phyloP scores from a whole-genome alignment of 2,113 vertebrate genomes.

The Sander lucioperca region DNA sequence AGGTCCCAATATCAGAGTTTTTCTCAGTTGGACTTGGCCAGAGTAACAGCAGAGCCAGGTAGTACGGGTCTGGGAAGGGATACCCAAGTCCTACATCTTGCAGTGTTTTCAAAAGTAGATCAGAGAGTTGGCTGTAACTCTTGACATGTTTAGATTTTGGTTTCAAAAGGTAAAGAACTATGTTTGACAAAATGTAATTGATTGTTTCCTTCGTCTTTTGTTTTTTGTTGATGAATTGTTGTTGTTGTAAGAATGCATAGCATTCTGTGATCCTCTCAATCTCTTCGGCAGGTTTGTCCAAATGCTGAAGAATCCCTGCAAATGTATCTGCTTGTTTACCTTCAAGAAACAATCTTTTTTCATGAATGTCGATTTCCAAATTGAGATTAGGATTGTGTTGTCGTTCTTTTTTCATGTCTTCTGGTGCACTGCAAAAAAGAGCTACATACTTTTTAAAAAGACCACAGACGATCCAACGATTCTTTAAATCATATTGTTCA shows the following conservation, averaged over 20 bases:
- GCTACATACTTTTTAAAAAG: constrained; percentile 43
- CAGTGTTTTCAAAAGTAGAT: background rate
- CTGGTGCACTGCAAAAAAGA: background rate
- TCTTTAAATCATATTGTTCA: constrained; percentile 60
- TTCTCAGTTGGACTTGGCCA: constrained; percentile 58
- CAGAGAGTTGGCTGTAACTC: constrained; percentile 4
- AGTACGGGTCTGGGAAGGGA: too few species aligned
- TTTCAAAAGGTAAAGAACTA: constrained; percentile 54
- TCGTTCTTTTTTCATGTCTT: constrained; percentile 31
- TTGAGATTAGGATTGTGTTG: constrained; percentile 19
- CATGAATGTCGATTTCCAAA: constrained; percentile 6
- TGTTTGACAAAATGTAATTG: constrained; percentile 69
- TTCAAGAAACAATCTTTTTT: constrained; percentile 47
- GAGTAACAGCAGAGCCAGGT: constrained; percentile 47
- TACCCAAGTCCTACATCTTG: too few species aligned
- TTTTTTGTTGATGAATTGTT: background rate
- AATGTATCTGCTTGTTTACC: constrained; percentile 64
- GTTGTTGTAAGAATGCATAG: constrained; percentile 51
- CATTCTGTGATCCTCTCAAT: constrained; percentile 43
- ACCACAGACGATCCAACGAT: rapidly evolving
- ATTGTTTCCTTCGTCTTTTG: constrained; percentile 51
- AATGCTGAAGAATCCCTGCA: constrained; percentile 55
- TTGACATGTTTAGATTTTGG: constrained; percentile 47
- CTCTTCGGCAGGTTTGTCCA: constrained; percentile 28
- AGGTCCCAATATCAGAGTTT: constrained; percentile 46